Conservation (phyloP, 2,797 vertebrate species). For the Periophthalmus magnuspinnatus region DNA sequence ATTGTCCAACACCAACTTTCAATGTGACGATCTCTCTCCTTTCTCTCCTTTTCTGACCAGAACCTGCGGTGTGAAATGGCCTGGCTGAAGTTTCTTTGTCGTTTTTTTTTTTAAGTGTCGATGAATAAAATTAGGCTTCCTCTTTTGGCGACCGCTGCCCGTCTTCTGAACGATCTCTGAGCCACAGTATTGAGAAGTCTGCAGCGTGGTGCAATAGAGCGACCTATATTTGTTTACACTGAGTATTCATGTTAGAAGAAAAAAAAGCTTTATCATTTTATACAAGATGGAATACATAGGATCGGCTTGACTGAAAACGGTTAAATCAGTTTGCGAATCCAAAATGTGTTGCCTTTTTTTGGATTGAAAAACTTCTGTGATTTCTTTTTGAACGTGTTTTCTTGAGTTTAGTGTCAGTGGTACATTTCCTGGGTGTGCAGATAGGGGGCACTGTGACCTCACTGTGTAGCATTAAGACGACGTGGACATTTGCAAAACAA, state of each 20-base stretch:
- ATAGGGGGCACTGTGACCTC: slow-evolving; percentile 4
- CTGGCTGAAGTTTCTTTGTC: slow-evolving; percentile 16
- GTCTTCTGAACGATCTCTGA: slow-evolving; percentile 20
- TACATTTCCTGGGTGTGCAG: neutral
- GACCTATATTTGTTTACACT: slow-evolving; percentile 50
- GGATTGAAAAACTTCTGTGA: neutral
- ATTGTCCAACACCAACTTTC: neutral
- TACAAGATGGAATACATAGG: neutral
- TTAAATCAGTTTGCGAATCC: neutral
- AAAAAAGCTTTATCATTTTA: slow-evolving; percentile 13
- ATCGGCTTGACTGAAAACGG: neutral
- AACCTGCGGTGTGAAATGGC: slow-evolving; percentile 19
- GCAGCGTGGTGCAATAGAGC: slow-evolving; percentile 14
- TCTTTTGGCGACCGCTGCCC: slow-evolving; percentile 8
- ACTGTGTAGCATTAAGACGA: slow-evolving; percentile 21
- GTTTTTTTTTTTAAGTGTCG: neutral
- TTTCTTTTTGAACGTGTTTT: neutral
- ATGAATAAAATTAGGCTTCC: slow-evolving; percentile 2
- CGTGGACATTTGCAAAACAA: neutral
- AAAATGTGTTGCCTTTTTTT: slow-evolving; percentile 1
- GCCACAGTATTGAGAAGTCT: slow-evolving; percentile 7
- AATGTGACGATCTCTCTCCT: neutral
- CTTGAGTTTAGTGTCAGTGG: neutral
- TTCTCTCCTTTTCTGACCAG: neutral
- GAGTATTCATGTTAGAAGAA: slow-evolving; percentile 4